These are phyloP conservation scores for Lates japonicus DNA, from an alignment of 2,797 vertebrate genomes.

Conservation along the genomic window DNA sequence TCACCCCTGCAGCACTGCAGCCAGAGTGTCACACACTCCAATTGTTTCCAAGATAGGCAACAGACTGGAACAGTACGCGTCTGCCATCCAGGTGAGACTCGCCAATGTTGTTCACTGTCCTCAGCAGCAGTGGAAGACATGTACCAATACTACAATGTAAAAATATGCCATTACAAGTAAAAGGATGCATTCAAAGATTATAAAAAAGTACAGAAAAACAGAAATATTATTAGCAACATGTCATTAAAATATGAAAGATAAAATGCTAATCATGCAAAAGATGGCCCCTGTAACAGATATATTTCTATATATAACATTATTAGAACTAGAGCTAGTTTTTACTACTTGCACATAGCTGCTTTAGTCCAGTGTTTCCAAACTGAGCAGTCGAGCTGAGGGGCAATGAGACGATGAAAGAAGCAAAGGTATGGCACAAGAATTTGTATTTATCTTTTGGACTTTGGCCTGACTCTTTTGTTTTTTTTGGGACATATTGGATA, in stretches of 20 bases:
- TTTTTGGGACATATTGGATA: neutral
- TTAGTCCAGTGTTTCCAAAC: neutral
- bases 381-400: neutral
- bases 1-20: conserved; percentile 70
- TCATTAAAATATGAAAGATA: neutral
- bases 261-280: neutral
- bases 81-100: conserved; percentile 91
- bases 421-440: neutral
- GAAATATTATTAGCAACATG: neutral
- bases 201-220: neutral
- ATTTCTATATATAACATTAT: neutral
- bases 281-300: neutral
- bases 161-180: neutral
- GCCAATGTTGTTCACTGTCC: neutral
- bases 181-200: neutral
- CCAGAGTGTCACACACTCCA: conserved; percentile 89
- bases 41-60: conserved; percentile 96
- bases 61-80: conserved; percentile 93
- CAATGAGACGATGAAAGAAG: neutral
- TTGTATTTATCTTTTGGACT: neutral
- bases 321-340: neutral
- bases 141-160: neutral
- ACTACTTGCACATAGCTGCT: neutral
- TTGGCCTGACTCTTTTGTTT: neutral
- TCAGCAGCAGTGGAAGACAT: too few species aligned